Base-by-base conservation (phyloP, 2,113 vertebrate species). In the Polypterus senegalus region DNA sequence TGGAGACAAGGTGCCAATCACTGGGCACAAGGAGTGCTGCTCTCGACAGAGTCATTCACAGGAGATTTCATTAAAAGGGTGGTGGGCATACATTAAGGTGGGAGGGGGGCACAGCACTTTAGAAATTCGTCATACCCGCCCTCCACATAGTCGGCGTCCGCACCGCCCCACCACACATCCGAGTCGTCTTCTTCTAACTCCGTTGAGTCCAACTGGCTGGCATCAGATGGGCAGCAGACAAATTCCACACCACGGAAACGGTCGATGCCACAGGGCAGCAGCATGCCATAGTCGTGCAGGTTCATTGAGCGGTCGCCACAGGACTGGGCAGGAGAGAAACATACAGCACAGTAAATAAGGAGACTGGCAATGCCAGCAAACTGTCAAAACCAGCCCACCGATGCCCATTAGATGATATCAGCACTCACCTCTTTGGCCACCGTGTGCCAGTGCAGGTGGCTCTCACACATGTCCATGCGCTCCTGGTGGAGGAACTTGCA, bases 401-500 rank as follows among this genome's bases (percentile, higher is more conserved):
- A 6, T 10, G 43, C 11, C n/a, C 46, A 59, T 6, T 49, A 27
- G 27, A 27, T 46, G 27, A 7, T 43, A 4, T 4, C 4, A 6
- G 56, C 0, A 0, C 76, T 72, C 62, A 97, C 94, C 92, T 97
- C 94, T 77, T 98, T 98, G 73, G 96, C 94, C 7, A 97, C 92
- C 0, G 96, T 95, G 75, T 98, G 96, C 96, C 96, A 98, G 80
- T 98, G 94, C 71, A 98, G 88, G 70, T 98, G 96, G 67, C 92
- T 97, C 83, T 98, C 96, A 70, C 96, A 98, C 58, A 92, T 86
- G 76, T 98, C 91, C 94, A 98, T 98, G 54, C 90, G 89, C 77
- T 98, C 96, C 80, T 98, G 94, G 79, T 98, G 96, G 69, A 98
- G 85, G 73, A 98, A 98, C 71, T 93, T 96, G 81, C 96, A 98